Percentiles rank a stretch among this genome's conserved stretches.
Conservation (phyloP, 1,140 invertebrate genomes). For the Eufriesea mexicana region DNA sequence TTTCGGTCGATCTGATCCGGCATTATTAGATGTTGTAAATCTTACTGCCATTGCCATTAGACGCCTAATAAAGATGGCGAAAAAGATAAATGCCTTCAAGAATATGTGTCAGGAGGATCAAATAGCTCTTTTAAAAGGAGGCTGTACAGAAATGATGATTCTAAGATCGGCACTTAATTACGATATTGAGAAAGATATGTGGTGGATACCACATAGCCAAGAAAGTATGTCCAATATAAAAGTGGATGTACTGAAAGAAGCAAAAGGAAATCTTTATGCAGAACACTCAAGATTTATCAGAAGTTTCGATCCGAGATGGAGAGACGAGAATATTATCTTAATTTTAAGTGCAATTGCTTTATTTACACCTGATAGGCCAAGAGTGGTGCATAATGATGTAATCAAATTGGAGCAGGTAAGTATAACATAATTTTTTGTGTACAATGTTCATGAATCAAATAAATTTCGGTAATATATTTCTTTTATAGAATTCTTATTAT, state of each 20-base stretch:
- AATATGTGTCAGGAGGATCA: conserved; percentile 96
- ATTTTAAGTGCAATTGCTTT: conserved; percentile 94
- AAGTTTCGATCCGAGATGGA: conserved; percentile 91
- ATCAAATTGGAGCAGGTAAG: conserved; percentile 93
- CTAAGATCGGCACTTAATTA: conserved; percentile 93
- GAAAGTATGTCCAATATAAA: conserved; percentile 89
- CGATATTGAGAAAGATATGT: conserved; percentile 91
- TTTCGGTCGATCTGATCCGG: conserved; percentile 86
- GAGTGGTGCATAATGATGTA: conserved; percentile 91
- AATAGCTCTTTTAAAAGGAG: conserved; percentile 93
- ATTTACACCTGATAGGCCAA: conserved; percentile 91
- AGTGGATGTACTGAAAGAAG: conserved; percentile 92
- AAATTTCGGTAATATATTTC: conserved; percentile 34
- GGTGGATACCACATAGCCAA: conserved; percentile 92
- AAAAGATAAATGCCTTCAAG: conserved; percentile 93
- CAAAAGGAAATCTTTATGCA: conserved; percentile 92
- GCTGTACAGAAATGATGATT: conserved; percentile 96
- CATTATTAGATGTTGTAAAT: conserved; percentile 92
- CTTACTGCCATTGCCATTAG: conserved; percentile 95
- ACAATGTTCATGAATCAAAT: neutral
- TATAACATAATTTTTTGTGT: conserved; percentile 18
- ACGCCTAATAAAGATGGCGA: conserved; percentile 95
- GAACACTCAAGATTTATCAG: conserved; percentile 91
- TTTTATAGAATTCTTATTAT: conserved; percentile 92
- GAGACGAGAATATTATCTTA: conserved; percentile 94